Conservation (phyloP, 2,888 invertebrate species). For the Poecilus cupreus region DNA sequence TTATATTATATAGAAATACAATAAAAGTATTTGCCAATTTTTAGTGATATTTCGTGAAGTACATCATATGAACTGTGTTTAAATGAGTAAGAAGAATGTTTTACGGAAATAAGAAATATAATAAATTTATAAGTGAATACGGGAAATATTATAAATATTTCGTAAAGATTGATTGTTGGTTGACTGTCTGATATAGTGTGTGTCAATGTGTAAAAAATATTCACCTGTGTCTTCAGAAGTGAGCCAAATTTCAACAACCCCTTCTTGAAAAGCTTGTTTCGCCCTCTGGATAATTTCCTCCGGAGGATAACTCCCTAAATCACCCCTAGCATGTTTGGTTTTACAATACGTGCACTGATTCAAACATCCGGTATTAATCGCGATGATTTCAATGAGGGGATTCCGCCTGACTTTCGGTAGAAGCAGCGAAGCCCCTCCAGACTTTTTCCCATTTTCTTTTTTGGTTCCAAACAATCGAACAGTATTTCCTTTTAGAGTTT, state of each 20-base stretch:
- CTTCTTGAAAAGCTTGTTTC: constrained; percentile 90
- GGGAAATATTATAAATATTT: no score
- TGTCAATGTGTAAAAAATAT: constrained; percentile 52
- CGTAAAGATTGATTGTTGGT: no score
- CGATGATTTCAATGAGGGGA: constrained; percentile 96
- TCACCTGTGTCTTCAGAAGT: constrained; percentile 97
- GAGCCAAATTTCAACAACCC: constrained; percentile 97
- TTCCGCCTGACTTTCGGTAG: constrained; percentile 97
- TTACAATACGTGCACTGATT: constrained; percentile 99
- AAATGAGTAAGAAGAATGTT: no score
- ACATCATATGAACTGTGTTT: no score
- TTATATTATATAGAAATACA: no score
- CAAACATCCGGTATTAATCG: constrained; percentile 96
- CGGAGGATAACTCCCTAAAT: constrained; percentile 94
- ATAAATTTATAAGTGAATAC: no score
- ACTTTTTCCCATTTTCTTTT: constrained; percentile 84
- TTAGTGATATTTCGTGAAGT: no score
- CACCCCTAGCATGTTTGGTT: constrained; percentile 97
- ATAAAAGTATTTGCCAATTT: no score
- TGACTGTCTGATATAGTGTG: no score
- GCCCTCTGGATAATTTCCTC: constrained; percentile 93
- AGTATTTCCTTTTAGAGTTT: constrained; percentile 93
- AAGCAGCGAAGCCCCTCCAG: constrained; percentile 90
- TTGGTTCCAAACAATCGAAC: constrained; percentile 88
- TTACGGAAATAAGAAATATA: no score